Percentiles rank a stretch among this genome's conserved stretches.
Conservation (phyloP, 2,113 vertebrate genomes). For the Mystacornis crossleyi region DNA sequence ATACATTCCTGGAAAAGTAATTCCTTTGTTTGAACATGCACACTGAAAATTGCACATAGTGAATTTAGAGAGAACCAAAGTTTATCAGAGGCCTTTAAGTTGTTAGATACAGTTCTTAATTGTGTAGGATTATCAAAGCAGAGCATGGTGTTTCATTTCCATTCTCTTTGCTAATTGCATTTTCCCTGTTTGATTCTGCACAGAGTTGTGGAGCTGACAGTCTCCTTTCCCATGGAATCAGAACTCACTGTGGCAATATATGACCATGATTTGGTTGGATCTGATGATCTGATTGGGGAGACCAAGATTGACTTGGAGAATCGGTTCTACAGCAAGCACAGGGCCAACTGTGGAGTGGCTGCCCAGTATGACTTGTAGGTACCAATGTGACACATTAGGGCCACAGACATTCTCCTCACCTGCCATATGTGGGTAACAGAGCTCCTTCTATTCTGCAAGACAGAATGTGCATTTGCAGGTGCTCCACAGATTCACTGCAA, state of each 20-base stretch:
- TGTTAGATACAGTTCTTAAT: background rate
- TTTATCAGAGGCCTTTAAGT: background rate
- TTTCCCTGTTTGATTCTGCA: background rate
- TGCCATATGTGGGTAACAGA: background rate
- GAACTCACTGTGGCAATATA: conserved; percentile 84
- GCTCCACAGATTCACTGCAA: background rate
- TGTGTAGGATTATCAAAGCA: background rate
- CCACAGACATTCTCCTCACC: fast-evolving
- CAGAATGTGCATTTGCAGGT: background rate
- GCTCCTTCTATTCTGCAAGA: background rate
- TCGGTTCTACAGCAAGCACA: conserved; percentile 90
- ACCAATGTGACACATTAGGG: background rate
- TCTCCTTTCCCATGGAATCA: conserved; percentile 89
- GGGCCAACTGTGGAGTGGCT: conserved; percentile 86
- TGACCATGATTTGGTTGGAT: conserved; percentile 90
- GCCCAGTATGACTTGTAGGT: conserved; percentile 87
- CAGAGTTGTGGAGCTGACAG: conserved; percentile 89
- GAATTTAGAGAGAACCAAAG: background rate
- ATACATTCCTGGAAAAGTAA: background rate
- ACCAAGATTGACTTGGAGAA: conserved; percentile 92
- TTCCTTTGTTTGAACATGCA: background rate
- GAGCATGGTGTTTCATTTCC: background rate
- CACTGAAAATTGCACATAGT: background rate
- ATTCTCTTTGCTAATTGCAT: background rate
- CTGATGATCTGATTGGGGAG: conserved; percentile 90